Conservation (phyloP, 2,797 vertebrate species). For the Hydrolagus colliei region DNA sequence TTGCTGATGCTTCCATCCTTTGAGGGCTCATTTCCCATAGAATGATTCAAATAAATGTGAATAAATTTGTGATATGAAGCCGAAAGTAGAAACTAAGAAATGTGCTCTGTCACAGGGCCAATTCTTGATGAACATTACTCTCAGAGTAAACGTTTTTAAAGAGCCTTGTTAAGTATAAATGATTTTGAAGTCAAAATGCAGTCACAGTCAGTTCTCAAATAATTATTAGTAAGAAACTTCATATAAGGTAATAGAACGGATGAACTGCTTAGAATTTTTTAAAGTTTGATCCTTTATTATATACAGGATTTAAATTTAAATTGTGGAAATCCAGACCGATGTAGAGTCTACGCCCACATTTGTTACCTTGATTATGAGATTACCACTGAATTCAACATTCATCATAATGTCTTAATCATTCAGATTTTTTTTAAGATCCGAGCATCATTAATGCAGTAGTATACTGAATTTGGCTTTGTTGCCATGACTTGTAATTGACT, state of each 20-base stretch:
- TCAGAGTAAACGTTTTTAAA: background rate
- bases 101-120: background rate
- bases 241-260: background rate
- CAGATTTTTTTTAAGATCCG: background rate
- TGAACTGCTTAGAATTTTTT: background rate
- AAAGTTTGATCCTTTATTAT: background rate
- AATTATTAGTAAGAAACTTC: background rate
- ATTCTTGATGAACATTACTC: background rate
- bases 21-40: no score
- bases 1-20: background rate
- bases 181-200: background rate
- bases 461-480: background rate
- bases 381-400: background rate
- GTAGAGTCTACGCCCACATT: background rate
- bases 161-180: background rate
- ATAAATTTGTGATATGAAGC: background rate
- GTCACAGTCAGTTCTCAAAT: background rate
- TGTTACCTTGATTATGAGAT: slow-evolving; percentile 2
- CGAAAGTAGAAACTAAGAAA: background rate
- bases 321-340: background rate
- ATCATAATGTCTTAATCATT: background rate
- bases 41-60: background rate
- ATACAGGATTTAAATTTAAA: background rate
- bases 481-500: no score
- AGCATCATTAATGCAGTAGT: background rate